These are phyloP conservation scores for Decapterus maruadsi DNA, from an alignment of 2,797 vertebrate species.

Conservation along the genomic window DNA sequence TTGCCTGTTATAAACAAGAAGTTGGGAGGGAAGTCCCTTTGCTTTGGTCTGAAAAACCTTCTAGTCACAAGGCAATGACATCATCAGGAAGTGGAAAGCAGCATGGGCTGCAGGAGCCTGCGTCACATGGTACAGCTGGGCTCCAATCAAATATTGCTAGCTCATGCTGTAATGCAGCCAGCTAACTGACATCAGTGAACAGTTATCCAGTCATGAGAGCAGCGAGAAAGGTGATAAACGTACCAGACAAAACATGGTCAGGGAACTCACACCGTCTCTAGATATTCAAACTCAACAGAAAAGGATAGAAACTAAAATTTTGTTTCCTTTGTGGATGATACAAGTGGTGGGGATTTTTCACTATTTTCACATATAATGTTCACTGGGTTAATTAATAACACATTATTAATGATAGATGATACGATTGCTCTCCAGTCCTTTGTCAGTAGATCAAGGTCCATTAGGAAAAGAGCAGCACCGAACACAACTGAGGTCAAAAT, in stretches of 20 bases:
- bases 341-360: neutral
- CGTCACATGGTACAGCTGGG: slow-evolving; percentile 58
- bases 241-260: slow-evolving; percentile 4
- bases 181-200: slow-evolving; percentile 22
- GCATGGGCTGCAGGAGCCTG: slow-evolving; percentile 36
- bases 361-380: neutral
- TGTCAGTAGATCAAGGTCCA: slow-evolving; percentile 1
- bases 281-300: neutral
- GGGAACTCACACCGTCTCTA: neutral
- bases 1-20: slow-evolving; percentile 5
- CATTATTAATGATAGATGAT: neutral
- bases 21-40: slow-evolving; percentile 67
- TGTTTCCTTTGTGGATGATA: neutral
- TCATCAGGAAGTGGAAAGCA: slow-evolving; percentile 80
- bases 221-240: neutral
- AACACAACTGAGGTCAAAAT: neutral
- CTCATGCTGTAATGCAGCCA: slow-evolving; percentile 37
- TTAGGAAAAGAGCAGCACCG: neutral
- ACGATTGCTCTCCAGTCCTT: neutral
- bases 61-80: slow-evolving; percentile 79
- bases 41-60: slow-evolving; percentile 31
- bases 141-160: slow-evolving; percentile 66
- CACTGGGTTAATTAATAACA: neutral
- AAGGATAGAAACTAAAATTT: neutral
- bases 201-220: neutral